Base-by-base conservation (phyloP, 2,888 invertebrate genomes). In the Ganaspis brasiliensis region DNA sequence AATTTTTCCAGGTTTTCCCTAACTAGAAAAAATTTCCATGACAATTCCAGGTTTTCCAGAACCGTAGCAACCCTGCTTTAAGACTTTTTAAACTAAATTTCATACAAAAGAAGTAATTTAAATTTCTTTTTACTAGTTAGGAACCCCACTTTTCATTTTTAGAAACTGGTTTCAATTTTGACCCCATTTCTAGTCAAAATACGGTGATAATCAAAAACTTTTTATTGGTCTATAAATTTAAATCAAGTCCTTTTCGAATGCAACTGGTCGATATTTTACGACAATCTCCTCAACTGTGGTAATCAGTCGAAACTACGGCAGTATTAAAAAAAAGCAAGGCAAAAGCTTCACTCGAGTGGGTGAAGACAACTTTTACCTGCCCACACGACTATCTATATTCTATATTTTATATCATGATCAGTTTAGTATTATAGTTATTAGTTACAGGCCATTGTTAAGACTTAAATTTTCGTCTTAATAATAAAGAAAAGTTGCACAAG, bases 331-430 rank as follows among this genome's bases (percentile, higher is more conserved):
- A 71, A 67, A n/a, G n/a, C 67, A 21, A 40, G 67, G 40, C 67
- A 55, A 67, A 35, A 67, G 63, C 72, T 67, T 72, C 55, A 37
- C 67, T 45, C 75, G 77, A 83, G 77, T 77, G 84, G 84, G 86
- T 82, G 83, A 86, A 78, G 82, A 85, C 85, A 86, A 89, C 89
- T 89, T 90, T 89, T 89, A 89, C 89, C 84, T 87, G 84, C 89
- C 88, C 85, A 89, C 89, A 84, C 81, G 72, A 77, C 76, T 74
- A 73, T 78, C 73, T 77, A 67, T 73, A 4, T 6, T 6, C 2
- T 31, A 31, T 31, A 31, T 6, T 2, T 31, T 2, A 2, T 31
- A 76, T 74, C 61, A 70, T 61, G 73, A 67, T 72, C 74, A 71
- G 73, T 76, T 49, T 76, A 79, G 40, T 74, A 77, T 81, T 77